Conservation (phyloP, 2,888 invertebrate genomes). For the Chymomyza caudatula region DNA sequence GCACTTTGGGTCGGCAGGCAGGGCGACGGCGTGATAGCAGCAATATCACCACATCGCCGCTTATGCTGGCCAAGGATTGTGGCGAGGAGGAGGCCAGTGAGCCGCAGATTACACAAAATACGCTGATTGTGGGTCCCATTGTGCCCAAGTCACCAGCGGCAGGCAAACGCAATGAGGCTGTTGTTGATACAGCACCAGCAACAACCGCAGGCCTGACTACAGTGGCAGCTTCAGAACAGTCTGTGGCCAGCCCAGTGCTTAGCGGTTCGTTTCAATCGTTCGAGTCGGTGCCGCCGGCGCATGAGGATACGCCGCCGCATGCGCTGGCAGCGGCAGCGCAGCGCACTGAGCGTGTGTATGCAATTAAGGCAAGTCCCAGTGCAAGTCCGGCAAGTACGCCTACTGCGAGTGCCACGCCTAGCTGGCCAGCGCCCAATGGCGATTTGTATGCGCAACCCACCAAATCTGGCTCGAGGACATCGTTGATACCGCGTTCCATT, state of each 20-base stretch:
- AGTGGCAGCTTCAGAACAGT: slow-evolving; percentile 11
- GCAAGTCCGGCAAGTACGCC: slow-evolving; percentile 24
- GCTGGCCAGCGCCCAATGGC: slow-evolving; percentile 61
- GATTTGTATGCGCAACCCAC: slow-evolving; percentile 68
- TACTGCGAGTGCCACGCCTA: slow-evolving; percentile 17
- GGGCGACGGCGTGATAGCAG: slow-evolving; percentile 77
- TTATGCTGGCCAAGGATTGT: slow-evolving; percentile 79
- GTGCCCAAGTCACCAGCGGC: slow-evolving; percentile 77
- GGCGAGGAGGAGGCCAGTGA: slow-evolving; percentile 77
- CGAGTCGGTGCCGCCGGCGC: slow-evolving; percentile 58
- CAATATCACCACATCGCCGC: slow-evolving; percentile 77
- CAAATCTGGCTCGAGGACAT: slow-evolving; percentile 59
- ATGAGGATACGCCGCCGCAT: slow-evolving; percentile 59
- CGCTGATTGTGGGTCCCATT: slow-evolving; percentile 80
- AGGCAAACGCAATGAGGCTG: slow-evolving; percentile 17
- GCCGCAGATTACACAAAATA: slow-evolving; percentile 79
- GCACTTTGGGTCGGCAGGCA: slow-evolving; percentile 81
- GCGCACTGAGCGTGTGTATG: slow-evolving; percentile 73
- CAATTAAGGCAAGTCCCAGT: slow-evolving; percentile 61
- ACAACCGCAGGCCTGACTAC: slow-evolving; percentile 7
- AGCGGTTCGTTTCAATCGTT: slow-evolving; percentile 64
- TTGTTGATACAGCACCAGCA: slow-evolving; percentile 20
- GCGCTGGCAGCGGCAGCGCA: slow-evolving; percentile 44
- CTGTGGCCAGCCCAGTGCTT: slow-evolving; percentile 20
- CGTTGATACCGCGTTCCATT: slow-evolving; percentile 57